Percentiles rank a stretch among this genome's conserved stretches.
These are phyloP conservation scores for Andrena fulva DNA, from an alignment of 2,888 invertebrate genomes.

Conservation along the genomic window DNA sequence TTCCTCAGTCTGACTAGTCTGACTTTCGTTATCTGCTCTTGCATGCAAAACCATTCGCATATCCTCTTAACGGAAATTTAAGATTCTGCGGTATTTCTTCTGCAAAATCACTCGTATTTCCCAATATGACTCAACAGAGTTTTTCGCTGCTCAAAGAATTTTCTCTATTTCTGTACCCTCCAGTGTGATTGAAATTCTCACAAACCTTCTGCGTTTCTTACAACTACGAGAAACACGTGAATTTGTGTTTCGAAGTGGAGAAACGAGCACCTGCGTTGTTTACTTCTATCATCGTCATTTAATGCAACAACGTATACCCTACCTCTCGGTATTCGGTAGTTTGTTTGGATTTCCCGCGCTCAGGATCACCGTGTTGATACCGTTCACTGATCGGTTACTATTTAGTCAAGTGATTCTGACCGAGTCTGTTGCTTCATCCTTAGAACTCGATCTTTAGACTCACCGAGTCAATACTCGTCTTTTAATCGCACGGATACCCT, in stretches of 20 bases:
- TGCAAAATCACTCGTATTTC: too few relatives aligned
- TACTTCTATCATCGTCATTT: too few relatives aligned
- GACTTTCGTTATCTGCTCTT: too few relatives aligned
- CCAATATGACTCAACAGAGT: too few relatives aligned
- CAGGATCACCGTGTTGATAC: conserved; percentile 26
- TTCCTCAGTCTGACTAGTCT: too few relatives aligned
- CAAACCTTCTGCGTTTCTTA: background rate
- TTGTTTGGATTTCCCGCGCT: background rate
- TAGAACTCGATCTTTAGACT: conserved; percentile 28
- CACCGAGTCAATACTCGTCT: background rate
- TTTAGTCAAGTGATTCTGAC: conserved; percentile 64
- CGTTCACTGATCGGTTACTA: conserved; percentile 41
- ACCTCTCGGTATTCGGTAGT: background rate
- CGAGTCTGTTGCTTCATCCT: conserved; percentile 9
- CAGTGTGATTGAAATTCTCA: background rate
- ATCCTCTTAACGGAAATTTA: too few relatives aligned
- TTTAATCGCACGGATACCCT: conserved; percentile 12
- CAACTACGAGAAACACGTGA: background rate
- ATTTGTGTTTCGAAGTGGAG: background rate
- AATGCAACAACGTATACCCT: background rate
- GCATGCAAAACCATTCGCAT: too few relatives aligned
- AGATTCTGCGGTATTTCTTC: too few relatives aligned
- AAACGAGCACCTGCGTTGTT: background rate
- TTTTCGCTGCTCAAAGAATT: too few relatives aligned
- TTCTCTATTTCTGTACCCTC: background rate